Conservation (phyloP, 2,888 invertebrate genomes). For the Calameuta filiformis region DNA sequence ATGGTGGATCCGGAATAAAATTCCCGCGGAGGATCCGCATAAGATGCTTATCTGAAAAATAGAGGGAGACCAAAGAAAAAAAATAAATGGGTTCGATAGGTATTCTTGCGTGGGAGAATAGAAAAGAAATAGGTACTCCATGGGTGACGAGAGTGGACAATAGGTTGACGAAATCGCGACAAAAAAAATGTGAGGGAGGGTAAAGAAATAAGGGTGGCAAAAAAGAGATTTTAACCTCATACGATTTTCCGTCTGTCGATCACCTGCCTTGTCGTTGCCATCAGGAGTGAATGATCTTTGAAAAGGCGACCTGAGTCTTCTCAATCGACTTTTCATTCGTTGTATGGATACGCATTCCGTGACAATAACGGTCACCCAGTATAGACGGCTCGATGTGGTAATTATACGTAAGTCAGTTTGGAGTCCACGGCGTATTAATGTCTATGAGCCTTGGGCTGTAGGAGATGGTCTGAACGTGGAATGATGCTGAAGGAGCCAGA, state of each 20-base stretch:
- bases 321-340: background rate
- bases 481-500: constrained; percentile 13
- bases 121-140: constrained; percentile 23
- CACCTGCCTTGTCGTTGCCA: background rate
- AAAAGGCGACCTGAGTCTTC: background rate
- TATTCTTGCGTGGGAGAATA: constrained; percentile 56
- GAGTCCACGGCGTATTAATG: constrained; percentile 41
- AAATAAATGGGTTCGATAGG: constrained; percentile 51
- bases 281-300: background rate
- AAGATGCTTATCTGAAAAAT: constrained; percentile 26
- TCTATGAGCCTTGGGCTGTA: constrained; percentile 46
- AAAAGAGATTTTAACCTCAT: background rate
- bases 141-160: constrained; percentile 35
- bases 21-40: constrained; percentile 24
- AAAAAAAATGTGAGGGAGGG: constrained; percentile 21
- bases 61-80: constrained; percentile 20
- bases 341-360: background rate
- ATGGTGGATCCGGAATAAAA: constrained; percentile 46
- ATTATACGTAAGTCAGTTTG: constrained; percentile 51
- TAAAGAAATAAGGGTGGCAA: background rate
- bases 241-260: background rate
- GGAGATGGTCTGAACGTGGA: constrained; percentile 40
- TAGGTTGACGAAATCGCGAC: constrained; percentile 42
- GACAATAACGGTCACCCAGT: constrained; percentile 33
- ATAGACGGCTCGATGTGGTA: constrained; percentile 45